Evolutionary conservation across 2,888 invertebrate genomes (phyloP), one percentile per base, ranked within the genome.

Genomic region (Nomada ruficornis): DNA sequence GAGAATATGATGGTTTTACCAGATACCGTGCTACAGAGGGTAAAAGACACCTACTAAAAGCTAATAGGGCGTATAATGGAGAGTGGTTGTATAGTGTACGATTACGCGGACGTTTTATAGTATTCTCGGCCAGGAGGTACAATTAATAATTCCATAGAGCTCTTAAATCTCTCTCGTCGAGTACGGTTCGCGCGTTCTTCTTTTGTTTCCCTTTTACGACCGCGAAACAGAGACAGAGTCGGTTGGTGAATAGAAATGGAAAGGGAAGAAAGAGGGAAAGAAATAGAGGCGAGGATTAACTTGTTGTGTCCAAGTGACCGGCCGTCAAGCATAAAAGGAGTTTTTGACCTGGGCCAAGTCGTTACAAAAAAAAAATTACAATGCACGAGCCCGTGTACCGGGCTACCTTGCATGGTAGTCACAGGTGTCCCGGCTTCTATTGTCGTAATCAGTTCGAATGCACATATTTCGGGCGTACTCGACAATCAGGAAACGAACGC

Each of bases 151-250:
- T 74, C 63, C 69, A 42, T 62, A 36, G 82, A 80, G 60, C 88
- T 77, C 85, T 84, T 88, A 86, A 88, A 86, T 88, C 88, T 85
- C 78, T 75, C 71, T 82, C 55, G 75, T 71, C 47, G 79, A 80
- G 82, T 69, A 79, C 79, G 80, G 77, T 76, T 83, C 68, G 72
- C 50, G 50, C 64, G 67, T 54, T 67, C 10, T 55, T 77, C 79
- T 15, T 82, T 83, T 80, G 79, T 80, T 71, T 80, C 84, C 69
- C 59, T 70, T 62, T 72, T 64, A 69, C 44, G 64, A 54, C 4
- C 42, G 10, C 26, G n/a, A 18, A 15, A 26, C 57, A 42, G 26
- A 42, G 52, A 36, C 13, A 44, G 13, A 20, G 47, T 3, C 47
- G 47, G 13, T 0, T 47, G 47, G 47, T 15, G 20, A 20, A 52